Conservation (phyloP, 2,113 vertebrate genomes). For the Nipponia nippon region DNA sequence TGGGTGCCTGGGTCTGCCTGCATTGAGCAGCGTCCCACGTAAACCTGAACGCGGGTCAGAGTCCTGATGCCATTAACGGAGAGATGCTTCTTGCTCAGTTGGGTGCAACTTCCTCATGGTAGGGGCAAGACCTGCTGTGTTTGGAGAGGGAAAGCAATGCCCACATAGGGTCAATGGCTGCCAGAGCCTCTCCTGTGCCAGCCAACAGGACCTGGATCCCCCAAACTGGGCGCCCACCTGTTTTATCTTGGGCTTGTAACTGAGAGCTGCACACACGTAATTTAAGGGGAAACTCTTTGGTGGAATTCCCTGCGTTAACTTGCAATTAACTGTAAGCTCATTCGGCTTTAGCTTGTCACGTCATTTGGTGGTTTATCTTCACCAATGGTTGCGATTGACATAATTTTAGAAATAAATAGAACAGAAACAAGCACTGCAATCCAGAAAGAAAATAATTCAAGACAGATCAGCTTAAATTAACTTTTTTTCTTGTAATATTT, state of each 20-base stretch:
- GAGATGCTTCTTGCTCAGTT: background rate
- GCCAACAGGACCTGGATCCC: background rate
- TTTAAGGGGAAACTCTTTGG: background rate
- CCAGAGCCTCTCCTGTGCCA: background rate
- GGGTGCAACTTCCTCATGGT: background rate
- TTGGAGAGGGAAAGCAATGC: background rate
- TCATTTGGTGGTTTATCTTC: background rate
- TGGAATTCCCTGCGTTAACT: background rate
- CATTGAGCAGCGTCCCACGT: background rate
- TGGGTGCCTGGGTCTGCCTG: background rate
- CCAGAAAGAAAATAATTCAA: background rate
- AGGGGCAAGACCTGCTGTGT: background rate
- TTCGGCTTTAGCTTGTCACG: fast-evolving
- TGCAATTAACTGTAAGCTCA: background rate
- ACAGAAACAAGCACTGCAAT: background rate
- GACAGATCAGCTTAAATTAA: background rate
- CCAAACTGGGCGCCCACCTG: fast-evolving
- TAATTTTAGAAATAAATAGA: background rate
- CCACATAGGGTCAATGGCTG: fast-evolving
- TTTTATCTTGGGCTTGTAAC: background rate
- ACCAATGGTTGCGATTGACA: background rate
- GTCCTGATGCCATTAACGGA: background rate
- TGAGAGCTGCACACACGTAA: background rate
- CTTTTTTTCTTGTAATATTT: background rate
- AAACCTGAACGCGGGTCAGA: background rate